Evolutionary conservation across 1,140 invertebrate species (phyloP).

Genomic region (Drosophila fuyamai): DNA sequence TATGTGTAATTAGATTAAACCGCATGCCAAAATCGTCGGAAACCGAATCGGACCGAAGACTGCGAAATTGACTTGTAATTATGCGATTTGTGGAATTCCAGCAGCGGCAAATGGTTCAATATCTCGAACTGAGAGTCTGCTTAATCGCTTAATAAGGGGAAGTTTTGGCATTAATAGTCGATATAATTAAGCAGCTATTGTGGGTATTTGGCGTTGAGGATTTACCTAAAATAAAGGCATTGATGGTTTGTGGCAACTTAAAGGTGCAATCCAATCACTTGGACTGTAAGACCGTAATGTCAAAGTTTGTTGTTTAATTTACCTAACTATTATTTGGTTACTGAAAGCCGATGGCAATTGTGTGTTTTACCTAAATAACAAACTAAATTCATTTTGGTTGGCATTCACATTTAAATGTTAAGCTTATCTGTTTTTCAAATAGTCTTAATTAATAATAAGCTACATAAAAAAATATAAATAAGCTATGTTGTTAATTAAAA

Average conservation of each 20-base stretch:
- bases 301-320: background rate
- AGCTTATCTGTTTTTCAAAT: too few relatives aligned
- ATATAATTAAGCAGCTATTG: constrained; percentile 5
- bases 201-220: background rate
- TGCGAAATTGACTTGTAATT: constrained; percentile 79
- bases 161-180: constrained; percentile 28
- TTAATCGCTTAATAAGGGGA: constrained; percentile 67
- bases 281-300: background rate
- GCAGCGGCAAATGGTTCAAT: constrained; percentile 47
- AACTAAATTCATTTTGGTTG: too few relatives aligned
- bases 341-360: too few relatives aligned
- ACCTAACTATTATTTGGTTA: too few relatives aligned
- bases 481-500: too few relatives aligned
- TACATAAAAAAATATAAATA: too few relatives aligned
- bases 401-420: too few relatives aligned
- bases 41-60: constrained; percentile 60
- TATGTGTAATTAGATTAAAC: constrained; percentile 83
- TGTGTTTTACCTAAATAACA: too few relatives aligned
- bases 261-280: background rate
- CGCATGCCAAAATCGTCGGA: constrained; percentile 71
- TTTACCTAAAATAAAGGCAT: too few relatives aligned
- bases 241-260: background rate
- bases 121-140: background rate
- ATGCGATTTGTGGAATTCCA: constrained; percentile 64
- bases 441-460: too few relatives aligned